Evolutionary conservation across 2,888 invertebrate species (phyloP).

Genomic region (Serrognathus titanus): DNA sequence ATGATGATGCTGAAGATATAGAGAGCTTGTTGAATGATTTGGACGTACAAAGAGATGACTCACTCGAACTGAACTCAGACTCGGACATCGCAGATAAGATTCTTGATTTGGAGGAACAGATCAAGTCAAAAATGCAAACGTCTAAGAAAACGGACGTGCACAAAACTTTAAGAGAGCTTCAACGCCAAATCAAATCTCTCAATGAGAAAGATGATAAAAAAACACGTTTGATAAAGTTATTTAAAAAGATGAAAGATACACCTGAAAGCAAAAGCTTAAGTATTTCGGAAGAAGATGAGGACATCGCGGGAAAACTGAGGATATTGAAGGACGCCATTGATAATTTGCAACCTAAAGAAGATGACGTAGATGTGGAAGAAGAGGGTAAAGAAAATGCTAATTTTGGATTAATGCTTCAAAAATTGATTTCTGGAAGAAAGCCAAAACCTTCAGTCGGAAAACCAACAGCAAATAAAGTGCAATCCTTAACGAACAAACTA

Average conservation of each 20-base stretch:
- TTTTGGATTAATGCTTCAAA: constrained; percentile 16
- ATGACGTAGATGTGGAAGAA: constrained; percentile 8
- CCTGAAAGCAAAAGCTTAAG: neutral
- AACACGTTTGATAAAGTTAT: neutral
- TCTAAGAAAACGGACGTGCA: neutral
- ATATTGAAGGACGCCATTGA: constrained; percentile 36
- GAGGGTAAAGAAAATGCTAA: constrained; percentile 5
- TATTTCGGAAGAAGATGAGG: constrained; percentile 21
- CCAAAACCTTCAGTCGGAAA: constrained; percentile 3
- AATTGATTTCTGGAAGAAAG: constrained; percentile 8
- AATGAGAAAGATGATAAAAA: neutral
- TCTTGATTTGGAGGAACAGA: constrained; percentile 13
- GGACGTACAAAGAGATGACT: too few species aligned
- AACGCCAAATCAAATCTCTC: too few species aligned
- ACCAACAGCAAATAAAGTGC: constrained; percentile 12
- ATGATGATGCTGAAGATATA: constrained; percentile 13
- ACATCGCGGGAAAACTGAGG: constrained; percentile 24
- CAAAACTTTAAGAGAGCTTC: too few species aligned
- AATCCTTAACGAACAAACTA: constrained; percentile 6
- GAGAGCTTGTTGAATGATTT: neutral
- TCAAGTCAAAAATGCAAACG: neutral
- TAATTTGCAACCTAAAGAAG: constrained; percentile 32
- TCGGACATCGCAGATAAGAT: constrained; percentile 2
- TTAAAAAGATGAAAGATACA: neutral
- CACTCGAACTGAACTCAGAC: too few species aligned